Conservation (phyloP, 2,113 vertebrate species). For the Ceratotherium simum region DNA sequence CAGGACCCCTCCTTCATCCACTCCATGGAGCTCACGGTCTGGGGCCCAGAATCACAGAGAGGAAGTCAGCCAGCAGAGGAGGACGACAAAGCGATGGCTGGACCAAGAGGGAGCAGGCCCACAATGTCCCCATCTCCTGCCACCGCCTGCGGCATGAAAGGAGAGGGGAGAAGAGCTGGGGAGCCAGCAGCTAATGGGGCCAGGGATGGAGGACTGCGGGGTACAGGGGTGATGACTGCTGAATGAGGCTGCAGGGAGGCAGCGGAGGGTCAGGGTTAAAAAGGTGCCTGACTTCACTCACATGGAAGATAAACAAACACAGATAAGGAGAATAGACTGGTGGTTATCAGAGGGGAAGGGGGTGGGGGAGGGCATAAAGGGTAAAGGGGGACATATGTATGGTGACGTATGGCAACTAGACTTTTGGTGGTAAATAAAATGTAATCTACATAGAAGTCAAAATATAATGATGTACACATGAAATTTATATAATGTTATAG, state of each 20-base stretch:
- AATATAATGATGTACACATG: no score
- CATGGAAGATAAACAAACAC: no score
- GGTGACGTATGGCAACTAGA: no score
- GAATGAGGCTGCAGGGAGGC: background rate
- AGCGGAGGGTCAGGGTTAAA: background rate
- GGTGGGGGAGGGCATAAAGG: no score
- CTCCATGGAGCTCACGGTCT: background rate
- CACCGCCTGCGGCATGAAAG: background rate
- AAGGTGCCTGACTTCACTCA: background rate
- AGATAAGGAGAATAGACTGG: no score
- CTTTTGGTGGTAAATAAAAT: no score
- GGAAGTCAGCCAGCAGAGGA: background rate
- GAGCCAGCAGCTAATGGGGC: background rate
- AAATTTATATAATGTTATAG: no score
- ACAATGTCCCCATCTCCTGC: rapidly evolving
- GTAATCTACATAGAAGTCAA: no score
- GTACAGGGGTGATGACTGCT: background rate
- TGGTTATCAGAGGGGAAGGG: no score
- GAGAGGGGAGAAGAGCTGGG: background rate
- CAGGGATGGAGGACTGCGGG: background rate
- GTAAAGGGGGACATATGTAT: no score
- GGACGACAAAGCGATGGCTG: background rate
- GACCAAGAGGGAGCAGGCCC: background rate
- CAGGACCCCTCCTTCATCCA: background rate
- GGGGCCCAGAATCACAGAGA: background rate